phyloP scores from a whole-genome alignment of 2,113 vertebrate genomes.

The Macquaria ambigua region DNA sequence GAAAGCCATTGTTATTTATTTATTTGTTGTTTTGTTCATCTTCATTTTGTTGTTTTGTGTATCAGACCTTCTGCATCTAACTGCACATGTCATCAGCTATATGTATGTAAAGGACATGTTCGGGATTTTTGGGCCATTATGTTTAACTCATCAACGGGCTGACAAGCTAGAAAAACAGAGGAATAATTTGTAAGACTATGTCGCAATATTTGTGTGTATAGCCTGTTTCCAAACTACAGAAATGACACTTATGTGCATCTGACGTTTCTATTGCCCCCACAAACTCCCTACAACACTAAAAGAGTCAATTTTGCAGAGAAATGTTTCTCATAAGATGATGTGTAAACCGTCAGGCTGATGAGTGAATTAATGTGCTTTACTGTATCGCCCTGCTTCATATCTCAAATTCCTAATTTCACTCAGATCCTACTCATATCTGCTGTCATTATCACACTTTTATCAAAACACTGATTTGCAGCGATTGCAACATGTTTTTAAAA shows the following conservation, averaged over 20 bases:
- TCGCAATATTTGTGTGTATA: neutral
- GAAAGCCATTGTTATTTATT: constrained; percentile 45
- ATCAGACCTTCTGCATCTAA: neutral
- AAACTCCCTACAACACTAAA: constrained; percentile 3
- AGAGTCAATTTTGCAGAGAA: neutral
- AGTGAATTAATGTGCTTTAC: constrained; percentile 3
- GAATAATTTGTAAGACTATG: neutral
- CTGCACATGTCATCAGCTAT: neutral
- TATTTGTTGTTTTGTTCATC: neutral
- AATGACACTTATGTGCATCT: neutral
- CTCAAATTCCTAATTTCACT: neutral
- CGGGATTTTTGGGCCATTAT: neutral
- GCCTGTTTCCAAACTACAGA: neutral
- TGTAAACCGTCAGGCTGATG: neutral
- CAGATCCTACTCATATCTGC: neutral
- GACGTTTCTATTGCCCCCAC: neutral
- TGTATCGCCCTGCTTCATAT: neutral
- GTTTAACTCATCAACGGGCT: neutral
- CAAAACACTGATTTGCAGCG: constrained; percentile 13
- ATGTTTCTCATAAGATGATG: neutral
- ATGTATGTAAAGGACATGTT: constrained; percentile 1
- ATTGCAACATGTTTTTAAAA: neutral
- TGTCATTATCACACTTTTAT: constrained; percentile 7
- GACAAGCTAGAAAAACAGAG: neutral
- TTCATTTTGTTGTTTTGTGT: constrained; percentile 18